Percentiles rank a stretch among this genome's conserved stretches.
phyloP scores from a whole-genome alignment of 2,113 vertebrate species.

The Euleptes europaea region DNA sequence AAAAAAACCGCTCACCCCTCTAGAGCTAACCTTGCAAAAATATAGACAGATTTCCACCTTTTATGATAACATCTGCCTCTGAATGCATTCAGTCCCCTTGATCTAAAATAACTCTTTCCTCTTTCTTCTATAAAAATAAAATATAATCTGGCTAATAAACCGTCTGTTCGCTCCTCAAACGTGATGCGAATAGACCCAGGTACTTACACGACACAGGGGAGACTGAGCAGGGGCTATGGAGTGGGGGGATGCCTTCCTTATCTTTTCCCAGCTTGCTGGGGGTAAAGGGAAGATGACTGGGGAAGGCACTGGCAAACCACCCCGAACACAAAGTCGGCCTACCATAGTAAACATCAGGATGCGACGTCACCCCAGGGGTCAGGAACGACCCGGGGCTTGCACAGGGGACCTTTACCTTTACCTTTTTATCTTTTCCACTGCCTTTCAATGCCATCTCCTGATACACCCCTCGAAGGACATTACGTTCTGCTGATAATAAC shows the following conservation, averaged over 20 bases:
- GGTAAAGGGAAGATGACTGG: too few species aligned
- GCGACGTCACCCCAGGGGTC: too few species aligned
- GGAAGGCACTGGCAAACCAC: too few species aligned
- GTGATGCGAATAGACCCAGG: neutral
- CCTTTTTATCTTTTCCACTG: neutral
- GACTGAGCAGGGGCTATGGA: neutral
- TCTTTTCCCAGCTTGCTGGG: too few species aligned
- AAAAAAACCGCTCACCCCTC: neutral
- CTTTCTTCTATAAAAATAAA: neutral
- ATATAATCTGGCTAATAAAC: neutral
- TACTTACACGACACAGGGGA: rapidly evolving
- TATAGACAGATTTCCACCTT: neutral
- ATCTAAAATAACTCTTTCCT: neutral
- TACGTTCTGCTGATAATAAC: too few species aligned
- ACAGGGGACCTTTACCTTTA: too few species aligned
- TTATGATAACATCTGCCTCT: neutral
- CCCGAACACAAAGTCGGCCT: too few species aligned
- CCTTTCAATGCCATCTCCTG: neutral
- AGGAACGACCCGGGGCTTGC: too few species aligned
- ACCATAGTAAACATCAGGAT: too few species aligned
- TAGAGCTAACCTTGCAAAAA: neutral
- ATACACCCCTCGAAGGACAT: too few species aligned
- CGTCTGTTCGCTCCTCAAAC: neutral
- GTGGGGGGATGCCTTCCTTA: too few species aligned
- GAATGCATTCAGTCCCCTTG: neutral